Evolutionary conservation across 2,797 vertebrate species (phyloP).

Genomic region (Brachyrhaphis roseni): DNA sequence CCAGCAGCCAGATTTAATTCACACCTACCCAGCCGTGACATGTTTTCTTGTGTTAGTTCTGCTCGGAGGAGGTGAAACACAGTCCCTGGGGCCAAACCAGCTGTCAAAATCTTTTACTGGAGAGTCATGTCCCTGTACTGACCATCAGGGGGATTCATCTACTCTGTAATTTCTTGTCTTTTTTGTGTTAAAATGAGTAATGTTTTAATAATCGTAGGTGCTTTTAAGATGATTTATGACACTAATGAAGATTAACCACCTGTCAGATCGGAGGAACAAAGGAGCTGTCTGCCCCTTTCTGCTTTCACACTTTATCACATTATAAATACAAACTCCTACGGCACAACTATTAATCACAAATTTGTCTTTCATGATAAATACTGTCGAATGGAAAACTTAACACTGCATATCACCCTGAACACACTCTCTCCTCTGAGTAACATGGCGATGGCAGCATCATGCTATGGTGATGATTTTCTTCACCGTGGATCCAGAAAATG

Average conservation of each 20-base stretch:
- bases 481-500: neutral
- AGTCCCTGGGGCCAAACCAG: conserved; percentile 43
- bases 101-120: conserved; percentile 54
- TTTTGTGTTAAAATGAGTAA: conserved; percentile 41
- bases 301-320: neutral
- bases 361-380: neutral
- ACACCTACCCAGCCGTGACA: conserved; percentile 75
- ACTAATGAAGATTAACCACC: conserved; percentile 67
- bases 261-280: conserved; percentile 16
- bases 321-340: neutral
- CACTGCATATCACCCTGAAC: neutral
- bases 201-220: conserved; percentile 61
- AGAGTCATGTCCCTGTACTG: conserved; percentile 12
- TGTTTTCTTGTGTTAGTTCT: conserved; percentile 64
- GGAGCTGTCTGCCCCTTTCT: neutral
- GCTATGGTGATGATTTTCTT: neutral
- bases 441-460: neutral
- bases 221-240: conserved; percentile 70
- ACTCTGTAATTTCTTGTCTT: conserved; percentile 47
- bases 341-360: neutral
- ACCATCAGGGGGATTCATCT: conserved; percentile 26
- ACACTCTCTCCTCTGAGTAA: neutral
- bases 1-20: conserved; percentile 77
- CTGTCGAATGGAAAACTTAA: neutral
- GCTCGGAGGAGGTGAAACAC: conserved; percentile 65